These are phyloP conservation scores for Hartigia nigra DNA, from an alignment of 2,888 invertebrate species.

Conservation along the genomic window DNA sequence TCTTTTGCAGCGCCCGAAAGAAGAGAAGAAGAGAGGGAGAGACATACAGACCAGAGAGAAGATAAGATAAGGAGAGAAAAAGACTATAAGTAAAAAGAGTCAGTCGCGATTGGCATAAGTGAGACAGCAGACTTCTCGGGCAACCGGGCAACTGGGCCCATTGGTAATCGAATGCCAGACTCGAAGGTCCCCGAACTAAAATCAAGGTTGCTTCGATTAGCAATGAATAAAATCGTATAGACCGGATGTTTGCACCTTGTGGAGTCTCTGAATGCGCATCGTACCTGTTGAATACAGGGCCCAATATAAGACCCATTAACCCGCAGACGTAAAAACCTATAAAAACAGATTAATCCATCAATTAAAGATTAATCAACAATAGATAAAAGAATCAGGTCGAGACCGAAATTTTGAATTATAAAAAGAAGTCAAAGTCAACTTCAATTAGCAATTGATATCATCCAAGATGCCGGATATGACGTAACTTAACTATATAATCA, in stretches of 20 bases:
- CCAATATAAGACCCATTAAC: background rate
- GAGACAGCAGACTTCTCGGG: conserved; percentile 10
- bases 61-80: conserved; percentile 23
- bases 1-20: conserved; percentile 15
- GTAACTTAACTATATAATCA: background rate
- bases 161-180: conserved; percentile 24
- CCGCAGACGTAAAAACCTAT: background rate
- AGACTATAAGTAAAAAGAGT: conserved; percentile 18
- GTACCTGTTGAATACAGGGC: background rate
- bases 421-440: background rate
- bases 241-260: conserved; percentile 12
- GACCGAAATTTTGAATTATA: background rate
- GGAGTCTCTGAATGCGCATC: background rate
- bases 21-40: conserved; percentile 29
- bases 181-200: conserved; percentile 42
- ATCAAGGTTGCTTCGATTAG: conserved; percentile 40
- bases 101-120: background rate
- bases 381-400: background rate
- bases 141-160: conserved; percentile 13
- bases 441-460: background rate
- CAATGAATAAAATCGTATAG: conserved; percentile 15
- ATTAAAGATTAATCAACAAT: background rate
- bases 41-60: conserved; percentile 27
- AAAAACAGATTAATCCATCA: background rate
- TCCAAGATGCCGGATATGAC: background rate